Base-by-base conservation (phyloP, 1,140 invertebrate genomes). In the Eriocheir sinensis region DNA sequence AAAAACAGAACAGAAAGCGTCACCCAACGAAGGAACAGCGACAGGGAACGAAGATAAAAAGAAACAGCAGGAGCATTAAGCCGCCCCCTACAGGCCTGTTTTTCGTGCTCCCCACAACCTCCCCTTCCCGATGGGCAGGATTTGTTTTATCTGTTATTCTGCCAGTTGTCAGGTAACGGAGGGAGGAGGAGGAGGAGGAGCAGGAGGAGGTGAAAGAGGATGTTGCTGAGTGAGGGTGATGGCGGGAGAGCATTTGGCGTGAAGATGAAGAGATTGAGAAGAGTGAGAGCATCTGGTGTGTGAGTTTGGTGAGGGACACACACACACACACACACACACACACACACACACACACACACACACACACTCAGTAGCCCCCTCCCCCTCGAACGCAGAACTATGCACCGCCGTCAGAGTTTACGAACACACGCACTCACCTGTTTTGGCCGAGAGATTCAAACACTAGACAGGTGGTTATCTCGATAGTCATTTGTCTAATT, bases 121-220 rank as follows among this genome's bases (percentile, higher is more conserved):
- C 12, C 21, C 21, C 48, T 21, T 53, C 48, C 48, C 2, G 21
- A 53, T 53, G 44, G n/a, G 4, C 2, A 4, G 30, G 41, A 17
- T 89, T 89, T 9, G n/a, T 89, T 53, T 89, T 89, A 89, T 89
- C 88, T 89, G 88, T 89, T 89, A 53, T 53, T 53, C 88, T 92
- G 91, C 36, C 72, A 40, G 91, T 40, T 81, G 88, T 89, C 88
- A 30, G 88, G 44, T 30, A 41, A 48, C 9, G 27, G 30, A 32
- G 36, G 89, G 48, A 90, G 44, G 89, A 90, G 34, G 88, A 48
- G 80, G 80, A 48, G 0, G 80, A n/a, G 34, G 79, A 36, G 89
- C 1, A 32, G 48, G 32, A 72, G n/a, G 53, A 0, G 48, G 53
- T 17, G 4, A 17, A 27, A 72, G 89, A 21, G 6, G 27, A 81